These are phyloP conservation scores for Centropus unirufus DNA, from an alignment of 2,113 vertebrate genomes.

Conservation along the genomic window DNA sequence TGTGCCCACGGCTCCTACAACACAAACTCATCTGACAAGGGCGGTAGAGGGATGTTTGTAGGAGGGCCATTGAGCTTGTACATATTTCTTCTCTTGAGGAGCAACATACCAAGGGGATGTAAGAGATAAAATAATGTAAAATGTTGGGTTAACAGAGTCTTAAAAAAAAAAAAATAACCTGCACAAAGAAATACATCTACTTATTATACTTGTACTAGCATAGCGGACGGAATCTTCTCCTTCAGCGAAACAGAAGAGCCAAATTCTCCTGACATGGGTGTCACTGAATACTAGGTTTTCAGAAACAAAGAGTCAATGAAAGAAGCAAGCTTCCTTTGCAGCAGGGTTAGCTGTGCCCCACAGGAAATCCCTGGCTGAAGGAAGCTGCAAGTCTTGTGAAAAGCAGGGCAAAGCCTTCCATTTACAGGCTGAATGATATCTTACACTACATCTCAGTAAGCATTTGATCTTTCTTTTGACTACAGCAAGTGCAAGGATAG, in stretches of 20 bases:
- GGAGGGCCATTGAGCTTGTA: background rate
- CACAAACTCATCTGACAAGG: background rate
- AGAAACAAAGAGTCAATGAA: conserved; percentile 59
- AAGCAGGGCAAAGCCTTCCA: conserved; percentile 50
- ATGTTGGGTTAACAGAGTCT: background rate
- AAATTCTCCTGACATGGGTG: background rate
- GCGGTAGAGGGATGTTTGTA: background rate
- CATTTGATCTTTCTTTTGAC: background rate
- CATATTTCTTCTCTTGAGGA: background rate
- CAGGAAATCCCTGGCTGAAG: conserved; percentile 59
- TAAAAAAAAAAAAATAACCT: too few species aligned
- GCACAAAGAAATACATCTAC: too few species aligned
- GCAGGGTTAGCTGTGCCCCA: conserved; percentile 64
- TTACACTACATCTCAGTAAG: background rate
- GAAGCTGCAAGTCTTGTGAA: conserved; percentile 40
- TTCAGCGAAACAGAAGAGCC: background rate
- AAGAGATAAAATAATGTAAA: background rate
- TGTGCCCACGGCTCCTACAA: background rate
- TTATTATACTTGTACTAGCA: background rate
- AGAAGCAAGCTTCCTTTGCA: conserved; percentile 43
- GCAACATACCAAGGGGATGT: background rate
- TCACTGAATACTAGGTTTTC: conserved; percentile 30
- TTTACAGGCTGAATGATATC: background rate
- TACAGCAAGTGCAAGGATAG: background rate
- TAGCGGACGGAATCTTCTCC: background rate